phyloP scores from a whole-genome alignment of 1,140 invertebrate genomes.

The Cryptotermes secundus region DNA sequence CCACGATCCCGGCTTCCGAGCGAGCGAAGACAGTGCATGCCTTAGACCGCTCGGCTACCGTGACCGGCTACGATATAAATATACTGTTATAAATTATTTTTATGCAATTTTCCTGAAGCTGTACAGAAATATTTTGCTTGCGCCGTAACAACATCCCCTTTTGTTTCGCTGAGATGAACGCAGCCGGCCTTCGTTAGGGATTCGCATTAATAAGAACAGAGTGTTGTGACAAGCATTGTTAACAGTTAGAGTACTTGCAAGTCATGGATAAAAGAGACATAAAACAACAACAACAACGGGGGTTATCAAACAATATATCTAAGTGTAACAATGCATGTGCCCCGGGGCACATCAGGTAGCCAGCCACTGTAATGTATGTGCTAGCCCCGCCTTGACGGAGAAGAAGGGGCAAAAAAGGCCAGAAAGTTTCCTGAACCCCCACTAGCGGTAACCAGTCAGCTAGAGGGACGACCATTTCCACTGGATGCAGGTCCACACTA shows the following conservation, averaged over 20 bases:
- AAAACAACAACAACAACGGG: not conserved
- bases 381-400: not conserved
- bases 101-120: not conserved
- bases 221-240: conserved; percentile 17
- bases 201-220: conserved; percentile 2
- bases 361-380: conserved; percentile 15
- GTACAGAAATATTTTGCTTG: not conserved
- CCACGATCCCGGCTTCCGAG: too few species aligned
- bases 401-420: not conserved
- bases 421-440: not conserved
- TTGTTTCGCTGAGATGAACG: not conserved
- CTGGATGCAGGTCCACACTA: too few species aligned
- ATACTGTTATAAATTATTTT: not conserved
- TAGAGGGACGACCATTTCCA: too few species aligned
- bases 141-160: not conserved
- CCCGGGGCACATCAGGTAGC: conserved; percentile 7
- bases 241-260: conserved; percentile 14
- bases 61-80: too few species aligned
- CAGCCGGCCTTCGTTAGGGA: not conserved
- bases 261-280: not conserved
- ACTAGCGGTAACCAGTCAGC: too few species aligned
- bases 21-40: too few species aligned
- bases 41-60: too few species aligned
- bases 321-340: not conserved
- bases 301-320: conserved; percentile 15